Percentiles rank a stretch among this genome's conserved stretches.
phyloP scores from a whole-genome alignment of 2,888 invertebrate species.

The Meiosimyza decipiens region DNA sequence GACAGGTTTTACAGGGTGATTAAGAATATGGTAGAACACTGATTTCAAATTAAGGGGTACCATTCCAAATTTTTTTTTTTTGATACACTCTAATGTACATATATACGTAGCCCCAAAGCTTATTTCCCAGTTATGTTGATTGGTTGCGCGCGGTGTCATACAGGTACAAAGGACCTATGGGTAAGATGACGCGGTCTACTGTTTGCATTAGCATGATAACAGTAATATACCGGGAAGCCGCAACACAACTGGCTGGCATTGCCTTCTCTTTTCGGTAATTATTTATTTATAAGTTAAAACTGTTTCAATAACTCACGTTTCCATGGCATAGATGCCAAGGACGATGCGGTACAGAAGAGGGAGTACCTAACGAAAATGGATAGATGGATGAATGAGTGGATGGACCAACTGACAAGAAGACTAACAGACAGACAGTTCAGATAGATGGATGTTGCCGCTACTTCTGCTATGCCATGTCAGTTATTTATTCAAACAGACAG shows the following conservation, averaged over 20 bases:
- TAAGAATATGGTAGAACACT: too few species aligned
- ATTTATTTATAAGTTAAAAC: slow-evolving; percentile 66
- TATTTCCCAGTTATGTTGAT: too few species aligned
- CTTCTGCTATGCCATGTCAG: slow-evolving; percentile 57
- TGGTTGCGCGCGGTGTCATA: too few species aligned
- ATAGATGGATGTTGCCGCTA: slow-evolving; percentile 42
- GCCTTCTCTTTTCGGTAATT: slow-evolving; percentile 58
- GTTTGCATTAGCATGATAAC: slow-evolving; percentile 30
- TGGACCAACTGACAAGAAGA: neutral
- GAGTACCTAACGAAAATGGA: neutral
- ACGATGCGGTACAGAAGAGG: neutral
- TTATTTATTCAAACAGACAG: slow-evolving; percentile 60
- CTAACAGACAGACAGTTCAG: slow-evolving; percentile 10
- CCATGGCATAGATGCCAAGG: slow-evolving; percentile 26
- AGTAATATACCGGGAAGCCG: slow-evolving; percentile 22
- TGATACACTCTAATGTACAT: too few species aligned
- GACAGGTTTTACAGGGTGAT: too few species aligned
- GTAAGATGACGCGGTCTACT: neutral
- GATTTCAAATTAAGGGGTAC: too few species aligned
- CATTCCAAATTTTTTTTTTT: too few species aligned
- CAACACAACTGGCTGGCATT: slow-evolving; percentile 4
- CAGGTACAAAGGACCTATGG: too few species aligned
- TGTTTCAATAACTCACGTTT: slow-evolving; percentile 62
- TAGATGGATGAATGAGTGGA: neutral
- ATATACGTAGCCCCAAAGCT: too few species aligned